Evolutionary conservation across 2,113 vertebrate species (phyloP).

Genomic region (Ascaphus truei): DNA sequence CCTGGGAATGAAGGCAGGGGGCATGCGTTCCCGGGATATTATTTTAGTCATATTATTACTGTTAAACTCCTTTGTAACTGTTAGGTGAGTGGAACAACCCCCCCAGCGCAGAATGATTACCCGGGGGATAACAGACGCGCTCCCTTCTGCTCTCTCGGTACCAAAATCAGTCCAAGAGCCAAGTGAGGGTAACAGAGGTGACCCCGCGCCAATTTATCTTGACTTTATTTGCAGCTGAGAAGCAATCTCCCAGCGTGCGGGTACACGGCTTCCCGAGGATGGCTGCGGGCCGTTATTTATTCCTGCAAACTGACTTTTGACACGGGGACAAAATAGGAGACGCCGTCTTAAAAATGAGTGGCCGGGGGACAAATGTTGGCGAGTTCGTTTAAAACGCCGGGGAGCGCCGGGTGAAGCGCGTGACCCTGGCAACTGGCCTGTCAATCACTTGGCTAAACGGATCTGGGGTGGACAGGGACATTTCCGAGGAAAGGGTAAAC

Average conservation of each 20-base stretch:
- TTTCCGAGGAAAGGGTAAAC: not conserved
- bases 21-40: not conserved
- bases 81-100: not conserved
- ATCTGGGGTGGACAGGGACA: not conserved
- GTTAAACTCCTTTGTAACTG: not conserved
- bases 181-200: conserved; percentile 33
- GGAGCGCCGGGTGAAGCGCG: conserved; percentile 15
- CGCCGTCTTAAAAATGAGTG: conserved; percentile 38
- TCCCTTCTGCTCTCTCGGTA: conserved; percentile 3
- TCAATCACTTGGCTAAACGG: conserved; percentile 29
- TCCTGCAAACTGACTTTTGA: conserved; percentile 38
- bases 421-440: conserved; percentile 15
- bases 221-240: conserved; percentile 30
- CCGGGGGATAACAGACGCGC: not conserved
- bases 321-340: conserved; percentile 35
- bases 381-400: conserved; percentile 29
- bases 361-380: conserved; percentile 31
- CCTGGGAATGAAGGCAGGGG: not conserved
- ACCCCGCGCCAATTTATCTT: conserved; percentile 30
- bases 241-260: conserved; percentile 29
- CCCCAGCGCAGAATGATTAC: not conserved
- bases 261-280: conserved; percentile 30
- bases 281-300: conserved; percentile 32
- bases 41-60: conserved; percentile 13
- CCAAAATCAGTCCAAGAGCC: conserved; percentile 29